Base-by-base conservation (phyloP, 2,888 invertebrate species). In the Ormyrus rosae region DNA sequence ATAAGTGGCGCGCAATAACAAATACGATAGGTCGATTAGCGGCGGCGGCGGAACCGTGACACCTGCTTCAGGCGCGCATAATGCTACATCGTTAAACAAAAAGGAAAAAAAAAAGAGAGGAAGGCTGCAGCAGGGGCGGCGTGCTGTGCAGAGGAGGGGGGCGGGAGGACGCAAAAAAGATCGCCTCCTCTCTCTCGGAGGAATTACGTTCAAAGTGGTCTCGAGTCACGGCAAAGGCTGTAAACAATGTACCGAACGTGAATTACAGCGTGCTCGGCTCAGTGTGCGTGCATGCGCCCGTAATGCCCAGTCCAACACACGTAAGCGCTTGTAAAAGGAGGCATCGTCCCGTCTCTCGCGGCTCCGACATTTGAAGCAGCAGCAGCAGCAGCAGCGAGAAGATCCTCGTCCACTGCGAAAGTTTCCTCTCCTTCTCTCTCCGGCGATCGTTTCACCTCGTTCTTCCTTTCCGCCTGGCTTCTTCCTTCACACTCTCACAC, bases 201-300 rank as follows among this genome's bases (percentile, higher is more conserved):
- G 60, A 76, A 78, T 68, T 82, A 68, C 68, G 48, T 19, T 81
- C 81, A 82, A 85, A 84, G 88, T 89, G 89, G 88, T 87, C 85
- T 87, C 86, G 84, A 89, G 88, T 88, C 89, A 89, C 88, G 89
- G 89, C 87, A 88, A 89, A 89, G 85, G 85, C 86, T 85, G 85
- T 84, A 85, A 85, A 85, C 74, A 81, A 78, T 73, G 55, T 51
- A 61, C 19, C 13, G 19, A 70, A 61, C 34, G 61, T 55, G 70
- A 75, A 75, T 80, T 75, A 70, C 69, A 73, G 67, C 60, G 51
- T 64, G 64, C 13, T 51, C 60, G 19, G 19, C 19, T 19, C 19
- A 19, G 67, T 34, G 46, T 69, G 7, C 7, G 11, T 7, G 50
- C 68, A 5, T 51, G 60, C 48, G n/a, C 48, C 13, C 55, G 34